A percentile compares a stretch with the other conserved stretches of the same genome.
These are phyloP conservation scores for Zaprionus ornatus DNA, from an alignment of 1,140 invertebrate genomes.

Conservation along the genomic window DNA sequence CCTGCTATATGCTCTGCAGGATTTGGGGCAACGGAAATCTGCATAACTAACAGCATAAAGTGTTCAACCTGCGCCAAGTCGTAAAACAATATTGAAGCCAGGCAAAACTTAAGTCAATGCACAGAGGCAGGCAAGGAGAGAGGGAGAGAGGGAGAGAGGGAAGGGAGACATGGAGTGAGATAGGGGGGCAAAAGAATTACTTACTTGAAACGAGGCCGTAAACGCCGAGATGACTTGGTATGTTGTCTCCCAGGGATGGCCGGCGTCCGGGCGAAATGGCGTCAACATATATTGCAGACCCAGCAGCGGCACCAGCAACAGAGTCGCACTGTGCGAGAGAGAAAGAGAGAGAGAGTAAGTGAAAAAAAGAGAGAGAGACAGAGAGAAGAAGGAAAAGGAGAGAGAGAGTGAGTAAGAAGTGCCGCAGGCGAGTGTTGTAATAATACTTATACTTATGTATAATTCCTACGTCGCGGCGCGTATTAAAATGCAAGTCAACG, in stretches of 20 bases:
- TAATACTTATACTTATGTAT: conserved; percentile 48
- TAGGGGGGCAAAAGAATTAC: conserved; percentile 43
- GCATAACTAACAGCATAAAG: conserved; percentile 47
- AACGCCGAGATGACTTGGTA: conserved; percentile 93
- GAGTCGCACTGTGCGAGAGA: conserved; percentile 88
- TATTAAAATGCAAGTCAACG: conserved; percentile 78
- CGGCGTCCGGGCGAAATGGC: conserved; percentile 91
- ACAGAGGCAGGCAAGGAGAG: neutral
- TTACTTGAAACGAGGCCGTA: conserved; percentile 94
- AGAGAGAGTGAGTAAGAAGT: neutral
- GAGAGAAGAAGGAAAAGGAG: neutral
- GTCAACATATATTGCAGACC: conserved; percentile 94
- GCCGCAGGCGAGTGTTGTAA: conserved; percentile 16
- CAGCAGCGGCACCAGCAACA: conserved; percentile 92
- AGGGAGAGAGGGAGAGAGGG: neutral
- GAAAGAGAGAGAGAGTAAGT: conserved; percentile 13
- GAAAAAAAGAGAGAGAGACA: neutral
- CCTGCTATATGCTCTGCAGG: neutral
- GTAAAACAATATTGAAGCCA: conserved; percentile 46
- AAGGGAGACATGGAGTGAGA: neutral
- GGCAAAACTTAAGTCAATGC: neutral
- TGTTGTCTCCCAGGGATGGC: conserved; percentile 88
- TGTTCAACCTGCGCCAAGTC: conserved; percentile 36
- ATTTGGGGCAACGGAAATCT: conserved; percentile 15
- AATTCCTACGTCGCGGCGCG: conserved; percentile 42